These are phyloP conservation scores for Morpho achilles DNA, from an alignment of 2,888 invertebrate genomes.

Conservation along the genomic window DNA sequence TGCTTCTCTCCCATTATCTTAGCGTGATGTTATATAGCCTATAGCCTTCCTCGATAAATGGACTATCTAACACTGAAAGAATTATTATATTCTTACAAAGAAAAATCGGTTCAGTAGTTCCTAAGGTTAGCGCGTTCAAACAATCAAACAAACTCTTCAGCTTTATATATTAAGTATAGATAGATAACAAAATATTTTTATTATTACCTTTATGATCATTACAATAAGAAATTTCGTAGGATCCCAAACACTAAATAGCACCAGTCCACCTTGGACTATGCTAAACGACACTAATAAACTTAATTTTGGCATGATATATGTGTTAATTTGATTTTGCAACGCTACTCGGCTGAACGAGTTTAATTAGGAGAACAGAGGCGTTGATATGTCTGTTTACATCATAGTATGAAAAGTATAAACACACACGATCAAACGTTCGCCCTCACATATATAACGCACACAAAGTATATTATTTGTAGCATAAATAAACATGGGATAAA, in stretches of 20 bases:
- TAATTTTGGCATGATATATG: neutral
- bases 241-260: neutral
- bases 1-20: too few species aligned
- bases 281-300: slow-evolving; percentile 5
- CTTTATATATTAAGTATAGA: too few species aligned
- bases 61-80: too few species aligned
- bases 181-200: too few species aligned
- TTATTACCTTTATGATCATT: neutral
- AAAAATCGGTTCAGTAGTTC: too few species aligned
- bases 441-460: too few species aligned
- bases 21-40: too few species aligned
- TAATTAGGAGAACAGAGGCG: neutral
- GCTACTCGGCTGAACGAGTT: neutral
- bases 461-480: neutral
- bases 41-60: too few species aligned
- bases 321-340: neutral
- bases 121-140: too few species aligned
- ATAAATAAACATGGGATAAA: neutral
- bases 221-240: neutral
- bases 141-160: too few species aligned
- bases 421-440: neutral
- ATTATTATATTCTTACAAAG: too few species aligned
- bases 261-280: slow-evolving; percentile 7
- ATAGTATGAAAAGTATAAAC: neutral
- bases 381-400: neutral